These are phyloP conservation scores for Siderastrea radians DNA, from an alignment of 92 coral and sea anemone species.

Conservation along the genomic window DNA sequence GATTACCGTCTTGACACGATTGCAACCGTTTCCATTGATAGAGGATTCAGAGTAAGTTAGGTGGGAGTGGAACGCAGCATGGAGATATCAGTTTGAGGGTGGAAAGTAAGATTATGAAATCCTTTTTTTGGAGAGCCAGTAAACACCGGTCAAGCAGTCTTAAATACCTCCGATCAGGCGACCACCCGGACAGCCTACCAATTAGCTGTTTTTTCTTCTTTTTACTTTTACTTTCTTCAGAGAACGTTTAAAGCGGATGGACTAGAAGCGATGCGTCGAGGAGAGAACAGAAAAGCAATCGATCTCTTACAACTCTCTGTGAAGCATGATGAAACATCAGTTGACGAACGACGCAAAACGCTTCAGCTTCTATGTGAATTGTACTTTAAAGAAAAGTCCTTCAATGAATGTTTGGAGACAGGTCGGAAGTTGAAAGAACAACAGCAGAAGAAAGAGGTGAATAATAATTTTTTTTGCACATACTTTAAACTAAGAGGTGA, in stretches of 20 bases:
- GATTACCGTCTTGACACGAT: no score
- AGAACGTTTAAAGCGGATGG: background rate
- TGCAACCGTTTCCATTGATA: no score
- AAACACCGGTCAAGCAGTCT: no score
- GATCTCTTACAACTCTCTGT: conserved; percentile 2
- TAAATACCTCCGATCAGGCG: no score
- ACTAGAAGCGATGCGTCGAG: background rate
- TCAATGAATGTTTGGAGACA: background rate
- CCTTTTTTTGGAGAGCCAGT: no score
- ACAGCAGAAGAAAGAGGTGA: conserved; percentile 6
- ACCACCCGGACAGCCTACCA: background rate
- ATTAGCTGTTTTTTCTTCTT: background rate
- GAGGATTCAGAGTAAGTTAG: no score
- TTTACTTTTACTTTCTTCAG: background rate
- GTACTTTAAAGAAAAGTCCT: conserved; percentile 20
- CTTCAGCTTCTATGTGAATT: conserved; percentile 12
- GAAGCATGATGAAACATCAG: background rate
- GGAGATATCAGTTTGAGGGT: no score
- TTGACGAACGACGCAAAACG: background rate
- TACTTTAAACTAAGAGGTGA: no score
- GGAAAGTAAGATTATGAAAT: no score
- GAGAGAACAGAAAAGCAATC: conserved; percentile 26
- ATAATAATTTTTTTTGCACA: background rate
- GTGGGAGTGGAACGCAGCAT: no score
- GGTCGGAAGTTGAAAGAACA: conserved; percentile 15